These are phyloP conservation scores for Eriosoma lanigerum DNA, from an alignment of 1,140 invertebrate genomes.

Conservation along the genomic window DNA sequence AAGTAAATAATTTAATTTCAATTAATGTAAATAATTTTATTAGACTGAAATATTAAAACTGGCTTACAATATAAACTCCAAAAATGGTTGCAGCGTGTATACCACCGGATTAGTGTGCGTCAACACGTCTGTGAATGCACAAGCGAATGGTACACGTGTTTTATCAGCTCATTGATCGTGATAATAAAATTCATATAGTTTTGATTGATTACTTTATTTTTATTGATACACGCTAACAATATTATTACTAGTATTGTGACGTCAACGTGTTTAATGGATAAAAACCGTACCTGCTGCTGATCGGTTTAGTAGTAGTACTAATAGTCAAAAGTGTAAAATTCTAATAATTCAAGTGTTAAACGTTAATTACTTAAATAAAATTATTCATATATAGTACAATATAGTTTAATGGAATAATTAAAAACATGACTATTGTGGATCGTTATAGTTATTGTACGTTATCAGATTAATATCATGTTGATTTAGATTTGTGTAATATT, in stretches of 20 bases:
- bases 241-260: not conserved
- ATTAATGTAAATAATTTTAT: not conserved
- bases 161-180: not conserved
- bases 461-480: no score
- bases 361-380: no score
- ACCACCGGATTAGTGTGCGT: not conserved
- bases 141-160: not conserved
- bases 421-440: no score
- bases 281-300: no score
- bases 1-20: not conserved
- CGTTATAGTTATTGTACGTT: no score
- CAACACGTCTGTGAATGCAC: slow-evolving; percentile 1
- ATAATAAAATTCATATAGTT: not conserved
- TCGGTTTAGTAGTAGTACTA: no score
- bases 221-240: not conserved
- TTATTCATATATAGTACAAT: no score
- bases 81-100: slow-evolving; percentile 12
- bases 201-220: slow-evolving; percentile 25
- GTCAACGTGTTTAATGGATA: no score
- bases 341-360: no score
- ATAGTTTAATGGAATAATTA: no score
- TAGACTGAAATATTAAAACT: not conserved
- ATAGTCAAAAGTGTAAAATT: no score
- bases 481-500: no score
- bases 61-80: not conserved